Evolutionary conservation across 2,113 vertebrate species (phyloP), one percentile per base, ranked within the genome.

Genomic region (Platycercus adscitus): DNA sequence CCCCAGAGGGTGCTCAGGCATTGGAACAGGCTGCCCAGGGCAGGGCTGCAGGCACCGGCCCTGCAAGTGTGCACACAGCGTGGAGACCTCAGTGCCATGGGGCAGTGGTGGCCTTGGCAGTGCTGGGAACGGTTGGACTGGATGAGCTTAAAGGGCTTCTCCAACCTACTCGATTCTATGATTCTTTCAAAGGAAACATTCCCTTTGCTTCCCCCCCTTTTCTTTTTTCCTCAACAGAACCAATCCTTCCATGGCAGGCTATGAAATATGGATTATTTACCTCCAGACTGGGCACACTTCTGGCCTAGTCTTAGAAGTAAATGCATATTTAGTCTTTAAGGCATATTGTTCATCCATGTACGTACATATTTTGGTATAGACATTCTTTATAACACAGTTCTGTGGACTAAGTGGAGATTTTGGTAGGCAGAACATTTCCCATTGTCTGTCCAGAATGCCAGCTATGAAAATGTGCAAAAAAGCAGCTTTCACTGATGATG

Each of bases 311-410:
- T 64, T 8, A 44, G 92, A 96, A 88, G 88, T 88, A 97, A 97
- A 96, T 86, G 91, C 91, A 90, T 94, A 85, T 90, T 88, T 65
- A 95, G 80, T 71, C 81, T 81, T 97, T 97, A 97, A 97, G 97
- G 97, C 97, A 97, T 91, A 71, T 88, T 35, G 61, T 88, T 95
- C 79, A 60, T 68, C 95, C 81, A 50, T 18, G 90, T 77, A 84
- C 88, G 88, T 86, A 92, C 39, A 56, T 47, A 47, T 93, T 97
- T 97, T 95, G 96, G 95, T 94, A 91, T 61, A 95, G 78, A 93
- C 94, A 85, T 91, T 96, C 95, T 82, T 93, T 84, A 17, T 5
- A 56, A 69, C 95, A 95, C 95, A 94, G 83, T 86, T 92, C 50
- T 9, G 56, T 92, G 95, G 95, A n/a, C 66, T 70, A 81, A 17